Conservation (phyloP, 2,113 vertebrate genomes). For the Electrona antarctica region DNA sequence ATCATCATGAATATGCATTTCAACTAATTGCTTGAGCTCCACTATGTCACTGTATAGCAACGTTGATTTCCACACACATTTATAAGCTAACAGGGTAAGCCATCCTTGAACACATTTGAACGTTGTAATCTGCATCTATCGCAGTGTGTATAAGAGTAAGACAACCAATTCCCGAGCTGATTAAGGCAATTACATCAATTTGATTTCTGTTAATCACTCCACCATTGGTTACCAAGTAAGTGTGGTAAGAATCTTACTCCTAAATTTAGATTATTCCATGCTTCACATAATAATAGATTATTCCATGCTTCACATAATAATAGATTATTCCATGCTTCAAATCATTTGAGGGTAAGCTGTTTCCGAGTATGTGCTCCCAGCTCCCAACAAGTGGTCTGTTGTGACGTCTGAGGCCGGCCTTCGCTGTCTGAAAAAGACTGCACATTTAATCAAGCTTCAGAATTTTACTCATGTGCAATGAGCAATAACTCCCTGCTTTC, state of each 20-base stretch:
- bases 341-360: constrained; percentile 19
- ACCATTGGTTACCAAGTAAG: constrained; percentile 12
- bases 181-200: background rate
- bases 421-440: constrained; percentile 14
- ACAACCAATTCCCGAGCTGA: background rate
- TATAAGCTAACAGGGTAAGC: background rate
- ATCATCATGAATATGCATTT: too few species aligned
- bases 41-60: background rate
- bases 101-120: background rate
- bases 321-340: constrained; percentile 14
- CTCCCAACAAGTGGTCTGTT: constrained; percentile 20
- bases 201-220: constrained; percentile 26
- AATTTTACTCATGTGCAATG: constrained; percentile 25
- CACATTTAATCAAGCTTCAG: constrained; percentile 9
- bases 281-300: constrained; percentile 17
- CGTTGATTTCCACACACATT: background rate
- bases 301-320: background rate
- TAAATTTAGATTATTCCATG: constrained; percentile 19
- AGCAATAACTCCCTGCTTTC: constrained; percentile 12
- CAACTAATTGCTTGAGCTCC: too few species aligned
- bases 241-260: constrained; percentile 27
- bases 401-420: constrained; percentile 9
- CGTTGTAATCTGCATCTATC: too few species aligned
- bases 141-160: too few species aligned
- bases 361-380: constrained; percentile 20